Evolutionary conservation across 2,888 invertebrate genomes (phyloP), one percentile per base, ranked within the genome.

Genomic region (Harmothoe impar): DNA sequence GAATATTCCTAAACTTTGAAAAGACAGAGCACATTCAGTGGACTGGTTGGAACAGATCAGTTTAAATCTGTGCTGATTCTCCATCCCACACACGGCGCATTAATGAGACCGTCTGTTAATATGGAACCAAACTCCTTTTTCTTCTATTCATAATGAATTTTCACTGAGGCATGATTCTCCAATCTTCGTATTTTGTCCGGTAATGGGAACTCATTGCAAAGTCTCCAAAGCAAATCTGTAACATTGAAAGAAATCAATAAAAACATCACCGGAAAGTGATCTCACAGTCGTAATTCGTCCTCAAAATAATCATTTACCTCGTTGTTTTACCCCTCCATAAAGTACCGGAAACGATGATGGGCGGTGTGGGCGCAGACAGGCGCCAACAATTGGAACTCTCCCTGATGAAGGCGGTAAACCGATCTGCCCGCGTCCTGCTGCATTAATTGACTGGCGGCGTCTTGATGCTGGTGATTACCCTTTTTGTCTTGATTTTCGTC

Each of bases 391-490:
- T n/a, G n/a, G 62, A 62, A n/a, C 43, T 3, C 43, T 7, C 20
- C n/a, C 62, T 62, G 62, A 62, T 62, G 62, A 62, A 62, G 62
- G 62, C 62, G 62, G 81, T 35, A 81, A 81, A 25, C 43, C 43
- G 81, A 81, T 81, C 35, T n/a, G n/a, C 81, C 81, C 20, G 1
- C 72, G 15, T 72, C 72, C 72, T 29, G 25, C 35, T 81, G 81
- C 81, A 17, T 81, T 81, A 81, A 81, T 81, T 43, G 81, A 77
- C 77, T 77, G 15, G 72, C 29, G 25, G 72, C 15, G 29, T 72
- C 72, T 72, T 72, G 29, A 23, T 29, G 35, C 29, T 81, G 35
- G 81, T 81, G 81, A 81, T 81, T 81, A 81, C 81, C 81, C 81
- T 81, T 81, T 81, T 81, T 81, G 81, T 81, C 35, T 77, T 77